These are phyloP conservation scores for Myotis brandtii DNA, from an alignment of 2,113 vertebrate species.

Conservation along the genomic window DNA sequence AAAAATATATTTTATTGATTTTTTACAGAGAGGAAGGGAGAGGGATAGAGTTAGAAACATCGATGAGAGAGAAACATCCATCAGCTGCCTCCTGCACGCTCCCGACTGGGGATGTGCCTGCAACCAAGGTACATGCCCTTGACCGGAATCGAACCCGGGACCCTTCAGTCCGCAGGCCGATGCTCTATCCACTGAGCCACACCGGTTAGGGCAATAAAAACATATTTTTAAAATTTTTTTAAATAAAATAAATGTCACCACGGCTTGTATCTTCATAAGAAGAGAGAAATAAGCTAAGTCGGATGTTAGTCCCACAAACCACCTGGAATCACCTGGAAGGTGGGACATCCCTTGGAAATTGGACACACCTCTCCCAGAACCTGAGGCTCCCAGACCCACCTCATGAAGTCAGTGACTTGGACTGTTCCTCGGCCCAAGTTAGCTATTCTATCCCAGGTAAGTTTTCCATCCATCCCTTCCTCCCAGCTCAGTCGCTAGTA, in stretches of 20 bases:
- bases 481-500: background rate
- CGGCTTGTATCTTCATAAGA: background rate
- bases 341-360: background rate
- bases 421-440: background rate
- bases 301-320: background rate
- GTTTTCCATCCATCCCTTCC: background rate
- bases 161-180: too few species aligned
- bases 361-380: background rate
- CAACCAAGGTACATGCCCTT: too few species aligned
- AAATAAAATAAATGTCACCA: background rate
- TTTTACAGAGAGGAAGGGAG: too few species aligned
- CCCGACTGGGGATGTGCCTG: too few species aligned
- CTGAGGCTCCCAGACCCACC: background rate
- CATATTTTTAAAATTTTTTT: too few species aligned
- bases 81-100: too few species aligned
- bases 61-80: too few species aligned
- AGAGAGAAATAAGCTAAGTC: background rate
- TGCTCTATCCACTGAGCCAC: too few species aligned
- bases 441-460: background rate
- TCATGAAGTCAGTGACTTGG: background rate
- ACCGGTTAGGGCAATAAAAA: too few species aligned
- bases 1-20: too few species aligned
- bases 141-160: too few species aligned
- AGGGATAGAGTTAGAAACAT: too few species aligned
- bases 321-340: background rate